Evolutionary conservation across 2,113 vertebrate species (phyloP).

Genomic region (Meleagris gallopavo): DNA sequence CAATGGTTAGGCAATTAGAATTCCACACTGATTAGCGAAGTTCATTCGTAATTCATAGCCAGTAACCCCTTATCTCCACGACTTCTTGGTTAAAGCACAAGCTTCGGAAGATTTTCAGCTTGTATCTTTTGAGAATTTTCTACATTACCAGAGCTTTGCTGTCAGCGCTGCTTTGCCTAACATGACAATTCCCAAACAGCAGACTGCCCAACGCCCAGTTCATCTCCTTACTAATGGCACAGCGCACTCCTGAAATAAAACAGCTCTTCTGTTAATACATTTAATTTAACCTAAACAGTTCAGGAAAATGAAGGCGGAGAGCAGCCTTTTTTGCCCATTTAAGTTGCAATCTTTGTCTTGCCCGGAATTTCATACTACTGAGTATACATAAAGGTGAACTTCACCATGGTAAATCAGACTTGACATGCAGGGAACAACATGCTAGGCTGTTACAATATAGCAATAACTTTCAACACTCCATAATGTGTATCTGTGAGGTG

Average conservation of each 20-base stretch:
- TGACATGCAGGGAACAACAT: neutral
- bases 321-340: neutral
- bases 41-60: conserved; percentile 49
- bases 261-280: neutral
- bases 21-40: neutral
- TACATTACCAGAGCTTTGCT: neutral
- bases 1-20: neutral
- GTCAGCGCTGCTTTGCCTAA: neutral
- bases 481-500: neutral
- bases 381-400: neutral
- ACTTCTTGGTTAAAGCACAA: neutral
- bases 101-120: neutral
- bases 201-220: neutral
- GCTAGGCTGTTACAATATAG: neutral
- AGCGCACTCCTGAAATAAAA: neutral
- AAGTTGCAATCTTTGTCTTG: neutral
- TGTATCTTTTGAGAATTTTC: neutral
- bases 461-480: neutral
- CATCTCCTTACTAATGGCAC: neutral
- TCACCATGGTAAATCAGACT: neutral
- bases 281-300: neutral
- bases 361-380: neutral
- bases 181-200: neutral
- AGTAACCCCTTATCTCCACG: neutral
- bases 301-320: neutral